Evolutionary conservation across 2,797 vertebrate genomes (phyloP).

Genomic region (Gobio occitaniae): DNA sequence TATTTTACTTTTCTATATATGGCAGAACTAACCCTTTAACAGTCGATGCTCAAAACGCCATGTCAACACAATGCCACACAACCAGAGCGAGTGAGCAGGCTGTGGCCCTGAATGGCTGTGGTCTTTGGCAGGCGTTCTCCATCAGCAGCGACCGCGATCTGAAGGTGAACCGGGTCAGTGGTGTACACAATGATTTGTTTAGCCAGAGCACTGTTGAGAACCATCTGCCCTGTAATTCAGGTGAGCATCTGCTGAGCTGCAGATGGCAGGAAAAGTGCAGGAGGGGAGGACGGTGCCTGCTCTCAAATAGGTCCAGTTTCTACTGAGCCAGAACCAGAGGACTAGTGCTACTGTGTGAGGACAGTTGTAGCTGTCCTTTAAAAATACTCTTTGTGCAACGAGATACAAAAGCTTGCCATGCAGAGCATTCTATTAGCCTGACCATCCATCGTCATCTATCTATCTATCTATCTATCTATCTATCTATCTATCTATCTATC

Average conservation of each 20-base stretch:
- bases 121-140: constrained; percentile 56
- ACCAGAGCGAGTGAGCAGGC: not conserved
- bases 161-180: constrained; percentile 79
- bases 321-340: not conserved
- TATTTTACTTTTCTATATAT: not conserved
- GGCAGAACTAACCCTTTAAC: not conserved
- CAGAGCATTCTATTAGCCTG: not conserved
- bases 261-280: constrained; percentile 72
- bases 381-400: not conserved
- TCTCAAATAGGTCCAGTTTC: constrained; percentile 33
- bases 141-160: constrained; percentile 67
- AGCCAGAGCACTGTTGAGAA: constrained; percentile 78
- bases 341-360: not conserved
- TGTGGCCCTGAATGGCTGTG: constrained; percentile 13
- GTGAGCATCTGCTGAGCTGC: constrained; percentile 82
- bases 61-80: constrained; percentile 8
- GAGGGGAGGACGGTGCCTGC: constrained; percentile 10
- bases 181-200: constrained; percentile 80
- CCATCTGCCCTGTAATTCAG: constrained; percentile 77
- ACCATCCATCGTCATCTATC: no score
- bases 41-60: not conserved
- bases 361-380: not conserved
- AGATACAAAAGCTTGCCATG: constrained; percentile 10
- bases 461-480: no score
- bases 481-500: no score